A percentile compares a stretch with the other conserved stretches of the same genome.
phyloP scores from a whole-genome alignment of 2,113 vertebrate species.

The Turnix velox region DNA sequence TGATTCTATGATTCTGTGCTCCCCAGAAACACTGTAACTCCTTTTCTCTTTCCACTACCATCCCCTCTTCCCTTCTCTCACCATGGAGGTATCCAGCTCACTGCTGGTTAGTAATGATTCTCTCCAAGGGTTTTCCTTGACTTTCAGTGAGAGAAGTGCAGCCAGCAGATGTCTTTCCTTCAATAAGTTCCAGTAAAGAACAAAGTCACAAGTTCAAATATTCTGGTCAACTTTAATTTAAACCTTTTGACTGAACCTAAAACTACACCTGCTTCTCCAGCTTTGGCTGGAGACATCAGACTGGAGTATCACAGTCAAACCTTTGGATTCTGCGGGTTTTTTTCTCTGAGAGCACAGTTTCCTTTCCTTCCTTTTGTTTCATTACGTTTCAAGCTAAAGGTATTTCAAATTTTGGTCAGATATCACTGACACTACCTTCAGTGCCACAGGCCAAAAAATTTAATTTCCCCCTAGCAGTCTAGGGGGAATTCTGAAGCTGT shows the following conservation, averaged over 20 bases:
- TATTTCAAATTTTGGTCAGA: not conserved
- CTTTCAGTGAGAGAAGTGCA: not conserved
- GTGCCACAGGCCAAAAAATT: not conserved
- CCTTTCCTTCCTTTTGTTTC: not conserved
- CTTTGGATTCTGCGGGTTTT: not conserved
- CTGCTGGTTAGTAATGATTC: not conserved
- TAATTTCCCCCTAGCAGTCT: not conserved
- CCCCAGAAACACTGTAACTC: not conserved
- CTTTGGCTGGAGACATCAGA: not conserved
- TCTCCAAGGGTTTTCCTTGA: not conserved
- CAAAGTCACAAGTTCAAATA: not conserved
- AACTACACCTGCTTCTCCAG: not conserved
- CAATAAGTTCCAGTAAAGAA: not conserved
- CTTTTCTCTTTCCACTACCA: not conserved
- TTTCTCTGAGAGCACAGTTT: not conserved
- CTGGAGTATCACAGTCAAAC: not conserved
- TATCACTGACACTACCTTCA: not conserved
- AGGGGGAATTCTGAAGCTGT: not conserved
- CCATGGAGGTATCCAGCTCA: not conserved
- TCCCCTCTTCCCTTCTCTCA: not conserved
- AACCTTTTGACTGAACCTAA: not conserved
- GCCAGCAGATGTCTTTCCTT: not conserved
- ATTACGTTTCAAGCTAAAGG: not conserved
- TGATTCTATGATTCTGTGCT: no score
- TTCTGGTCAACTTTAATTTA: not conserved